These are phyloP conservation scores for Limulus polyphemus DNA, from an alignment of 2,888 invertebrate genomes.

Conservation along the genomic window DNA sequence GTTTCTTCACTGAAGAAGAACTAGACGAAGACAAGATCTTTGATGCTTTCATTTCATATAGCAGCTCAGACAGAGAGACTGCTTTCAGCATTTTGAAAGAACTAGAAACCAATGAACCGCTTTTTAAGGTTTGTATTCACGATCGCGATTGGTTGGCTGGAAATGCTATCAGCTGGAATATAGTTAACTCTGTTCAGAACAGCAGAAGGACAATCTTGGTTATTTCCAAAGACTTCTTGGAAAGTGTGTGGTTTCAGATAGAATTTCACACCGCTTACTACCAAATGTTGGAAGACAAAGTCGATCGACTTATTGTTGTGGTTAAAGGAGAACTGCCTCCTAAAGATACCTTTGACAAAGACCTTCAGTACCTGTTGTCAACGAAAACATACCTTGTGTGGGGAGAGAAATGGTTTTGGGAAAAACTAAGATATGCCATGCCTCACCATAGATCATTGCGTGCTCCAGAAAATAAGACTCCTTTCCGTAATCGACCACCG, in stretches of 20 bases:
- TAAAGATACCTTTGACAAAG: conserved; percentile 28
- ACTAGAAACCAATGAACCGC: conserved; percentile 21
- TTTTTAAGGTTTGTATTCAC: conserved; percentile 27
- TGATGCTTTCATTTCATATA: conserved; percentile 29
- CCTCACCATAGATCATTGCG: conserved; percentile 22
- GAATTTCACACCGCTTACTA: conserved; percentile 30
- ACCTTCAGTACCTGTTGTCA: conserved; percentile 26
- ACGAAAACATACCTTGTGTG: conserved; percentile 30
- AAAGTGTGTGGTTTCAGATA: conserved; percentile 29
- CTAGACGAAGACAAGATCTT: conserved; percentile 28
- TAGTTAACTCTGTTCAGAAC: conserved; percentile 29
- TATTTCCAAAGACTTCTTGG: conserved; percentile 27
- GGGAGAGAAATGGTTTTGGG: conserved; percentile 30
- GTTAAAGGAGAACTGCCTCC: conserved; percentile 28
- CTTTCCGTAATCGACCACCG: conserved; percentile 17
- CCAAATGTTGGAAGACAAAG: conserved; percentile 29
- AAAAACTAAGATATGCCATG: conserved; percentile 29
- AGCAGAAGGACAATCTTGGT: conserved; percentile 29
- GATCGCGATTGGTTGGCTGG: conserved; percentile 30
- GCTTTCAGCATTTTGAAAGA: conserved; percentile 25
- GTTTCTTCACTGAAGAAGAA: conserved; percentile 27
- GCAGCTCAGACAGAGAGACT: conserved; percentile 26
- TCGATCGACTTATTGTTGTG: conserved; percentile 29
- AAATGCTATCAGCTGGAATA: conserved; percentile 28
- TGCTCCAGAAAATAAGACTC: conserved; percentile 8